Evolutionary conservation across 2,888 invertebrate species (phyloP).

Genomic region (Heliconius aoede): DNA sequence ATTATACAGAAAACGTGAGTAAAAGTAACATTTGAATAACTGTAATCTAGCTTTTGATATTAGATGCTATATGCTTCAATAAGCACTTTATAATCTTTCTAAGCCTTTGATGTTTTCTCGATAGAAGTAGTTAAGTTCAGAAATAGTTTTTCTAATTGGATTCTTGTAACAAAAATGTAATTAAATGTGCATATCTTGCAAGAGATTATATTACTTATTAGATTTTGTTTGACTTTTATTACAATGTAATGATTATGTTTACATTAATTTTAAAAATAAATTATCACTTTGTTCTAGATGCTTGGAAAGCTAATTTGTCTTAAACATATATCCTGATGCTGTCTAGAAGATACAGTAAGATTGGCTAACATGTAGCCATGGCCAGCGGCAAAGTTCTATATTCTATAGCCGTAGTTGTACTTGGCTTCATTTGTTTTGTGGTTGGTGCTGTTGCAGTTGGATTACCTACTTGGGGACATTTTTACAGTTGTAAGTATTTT

Average conservation of each 20-base stretch:
- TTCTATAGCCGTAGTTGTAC: conserved; percentile 86
- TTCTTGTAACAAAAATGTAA: conserved; percentile 23
- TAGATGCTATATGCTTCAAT: conserved; percentile 54
- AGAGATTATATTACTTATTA: conserved; percentile 20
- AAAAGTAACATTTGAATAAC: conserved; percentile 70
- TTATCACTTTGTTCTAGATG: conserved; percentile 60
- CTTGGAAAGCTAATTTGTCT: conserved; percentile 43
- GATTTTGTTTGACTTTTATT: not conserved
- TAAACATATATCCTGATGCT: conserved; percentile 67
- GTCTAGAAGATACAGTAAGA: conserved; percentile 59
- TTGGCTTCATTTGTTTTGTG: conserved; percentile 91
- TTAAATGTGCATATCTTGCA: conserved; percentile 21
- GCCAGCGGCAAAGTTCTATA: conserved; percentile 87
- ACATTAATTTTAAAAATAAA: conserved; percentile 2
- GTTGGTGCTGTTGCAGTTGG: conserved; percentile 93
- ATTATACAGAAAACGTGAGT: conserved; percentile 70
- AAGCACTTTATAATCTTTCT: conserved; percentile 47
- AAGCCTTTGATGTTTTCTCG: conserved; percentile 27
- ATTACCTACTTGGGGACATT: conserved; percentile 94
- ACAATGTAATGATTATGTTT: not conserved
- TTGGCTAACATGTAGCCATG: conserved; percentile 83
- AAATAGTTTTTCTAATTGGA: conserved; percentile 26
- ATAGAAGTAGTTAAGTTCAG: not conserved
- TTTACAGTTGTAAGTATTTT: conserved; percentile 86
- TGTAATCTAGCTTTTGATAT: conserved; percentile 57